Conservation (phyloP, 2,113 vertebrate species). For the Danionella cerebrum region DNA sequence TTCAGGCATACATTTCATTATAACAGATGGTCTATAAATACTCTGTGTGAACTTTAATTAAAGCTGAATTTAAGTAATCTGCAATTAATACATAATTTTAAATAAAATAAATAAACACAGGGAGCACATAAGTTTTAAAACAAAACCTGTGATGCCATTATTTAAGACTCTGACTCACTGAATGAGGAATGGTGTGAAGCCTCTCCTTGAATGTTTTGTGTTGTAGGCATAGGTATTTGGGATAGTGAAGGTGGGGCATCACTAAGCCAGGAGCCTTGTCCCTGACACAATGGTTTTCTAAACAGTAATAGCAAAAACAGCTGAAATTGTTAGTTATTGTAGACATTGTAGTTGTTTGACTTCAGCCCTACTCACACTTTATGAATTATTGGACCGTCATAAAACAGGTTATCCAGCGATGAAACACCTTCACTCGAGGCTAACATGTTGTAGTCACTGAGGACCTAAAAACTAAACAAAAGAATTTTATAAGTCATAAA, state of each 20-base stretch:
- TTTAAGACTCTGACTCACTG: slow-evolving; percentile 59
- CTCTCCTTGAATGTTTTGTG: slow-evolving; percentile 74
- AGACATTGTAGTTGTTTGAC: too few relatives aligned
- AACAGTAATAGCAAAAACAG: too few relatives aligned
- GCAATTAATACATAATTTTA: too few relatives aligned
- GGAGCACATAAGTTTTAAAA: too few relatives aligned
- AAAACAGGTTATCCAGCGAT: slow-evolving; percentile 75
- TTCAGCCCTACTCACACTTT: slow-evolving; percentile 73
- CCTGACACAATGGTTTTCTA: slow-evolving; percentile 64
- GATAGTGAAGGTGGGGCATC: slow-evolving; percentile 67
- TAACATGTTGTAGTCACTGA: slow-evolving; percentile 56
- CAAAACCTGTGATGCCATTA: too few relatives aligned
- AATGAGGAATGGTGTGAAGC: slow-evolving; percentile 52
- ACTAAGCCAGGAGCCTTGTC: slow-evolving; percentile 62
- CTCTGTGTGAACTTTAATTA: too few relatives aligned
- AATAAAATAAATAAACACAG: too few relatives aligned
- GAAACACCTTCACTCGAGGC: slow-evolving; percentile 59
- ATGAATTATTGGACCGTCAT: slow-evolving; percentile 65
- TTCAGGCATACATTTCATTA: too few relatives aligned
- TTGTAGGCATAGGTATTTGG: slow-evolving; percentile 77
- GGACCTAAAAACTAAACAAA: background rate
- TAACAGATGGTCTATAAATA: too few relatives aligned
- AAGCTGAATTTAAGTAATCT: too few relatives aligned
- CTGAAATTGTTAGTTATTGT: too few relatives aligned
- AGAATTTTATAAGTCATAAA: too few relatives aligned